Base-by-base conservation (phyloP, 2,797 vertebrate species). In the Molossus alvarezi region DNA sequence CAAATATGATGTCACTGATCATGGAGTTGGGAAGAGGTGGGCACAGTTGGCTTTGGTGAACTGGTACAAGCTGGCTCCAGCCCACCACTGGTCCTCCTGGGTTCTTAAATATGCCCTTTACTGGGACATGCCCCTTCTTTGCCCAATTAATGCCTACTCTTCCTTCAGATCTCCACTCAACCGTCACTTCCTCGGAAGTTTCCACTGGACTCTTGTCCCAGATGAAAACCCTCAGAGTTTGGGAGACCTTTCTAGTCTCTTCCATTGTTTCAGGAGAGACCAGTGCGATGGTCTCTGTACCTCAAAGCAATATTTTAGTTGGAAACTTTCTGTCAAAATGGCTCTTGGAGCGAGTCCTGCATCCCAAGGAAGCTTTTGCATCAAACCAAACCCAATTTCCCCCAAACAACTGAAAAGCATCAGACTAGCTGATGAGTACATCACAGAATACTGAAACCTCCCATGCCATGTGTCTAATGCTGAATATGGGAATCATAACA, bases 381-480 rank as follows among this genome's bases (percentile, higher is more conserved):
- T 58, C 8, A 55, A 55, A 69, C 27, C 29, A 84, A 83, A 23
- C 7, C 25, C 41, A 67, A 0, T 85, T 88, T 85, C 64, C 51
- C n/a, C 10, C 51, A 77, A 73, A 69, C 15, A 84, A 27, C 2
- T 3, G 27, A 27, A 67, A 71, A 65, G 53, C 14, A 45, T 73
- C 45, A 33, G 62, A 21, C 23, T 5, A 58, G n/a, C 57, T 29
- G 29, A 51, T 14, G 18, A 4, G 5, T 4, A 15, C 21, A 11
- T 55, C 55, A 18, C 13, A 5, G 9, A 23, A 9, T 14, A 9
- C 20, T 51, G 51, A 69, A 72, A 29, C 76, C 25, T 27, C 69
- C 15, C 11, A 15, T 2, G 8, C 13, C 9, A 0, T 0, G 0
- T 72, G 8, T 57, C 73, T 84, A 33, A 53, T 58, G 4, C 5